Conservation (phyloP, 2,113 vertebrate genomes). For the Oryzias celebensis region DNA sequence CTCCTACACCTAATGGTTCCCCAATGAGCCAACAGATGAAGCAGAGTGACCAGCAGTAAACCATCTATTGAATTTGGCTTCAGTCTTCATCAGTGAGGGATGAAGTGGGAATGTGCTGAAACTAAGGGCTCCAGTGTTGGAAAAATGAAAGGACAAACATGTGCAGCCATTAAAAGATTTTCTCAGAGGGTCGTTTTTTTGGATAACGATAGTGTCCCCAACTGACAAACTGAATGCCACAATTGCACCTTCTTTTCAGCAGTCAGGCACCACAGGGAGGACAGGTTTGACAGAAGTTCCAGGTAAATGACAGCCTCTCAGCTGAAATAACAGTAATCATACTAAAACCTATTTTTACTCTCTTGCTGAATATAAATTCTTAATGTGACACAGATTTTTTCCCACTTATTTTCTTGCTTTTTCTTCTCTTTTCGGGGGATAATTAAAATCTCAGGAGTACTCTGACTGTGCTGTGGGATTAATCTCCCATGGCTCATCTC, state of each 20-base stretch:
- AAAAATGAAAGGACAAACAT: too few species aligned
- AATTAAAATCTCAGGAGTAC: slow-evolving; percentile 72
- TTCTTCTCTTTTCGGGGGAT: slow-evolving; percentile 40
- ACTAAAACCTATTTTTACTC: slow-evolving; percentile 5
- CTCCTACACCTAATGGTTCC: too few species aligned
- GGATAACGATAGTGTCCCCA: not conserved
- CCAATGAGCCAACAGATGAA: too few species aligned
- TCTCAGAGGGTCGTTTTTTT: slow-evolving; percentile 1
- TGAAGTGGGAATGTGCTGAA: too few species aligned
- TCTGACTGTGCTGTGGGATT: slow-evolving; percentile 75
- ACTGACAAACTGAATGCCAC: slow-evolving; percentile 3
- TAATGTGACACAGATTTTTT: slow-evolving; percentile 48
- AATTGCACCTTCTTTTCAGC: slow-evolving; percentile 13
- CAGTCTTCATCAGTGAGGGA: too few species aligned
- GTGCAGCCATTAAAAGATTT: slow-evolving; percentile 9
- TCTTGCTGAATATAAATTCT: slow-evolving; percentile 67
- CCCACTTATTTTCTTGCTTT: slow-evolving; percentile 38
- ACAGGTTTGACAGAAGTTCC: slow-evolving; percentile 23
- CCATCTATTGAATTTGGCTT: too few species aligned
- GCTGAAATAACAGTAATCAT: slow-evolving; percentile 12
- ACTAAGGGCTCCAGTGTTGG: too few species aligned
- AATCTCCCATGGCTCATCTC: slow-evolving; percentile 81
- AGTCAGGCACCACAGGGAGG: slow-evolving; percentile 20
- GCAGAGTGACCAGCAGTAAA: too few species aligned
- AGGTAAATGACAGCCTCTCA: slow-evolving; percentile 30